Evolutionary conservation across 2,797 vertebrate species (phyloP), one percentile per base, ranked within the genome.

Genomic region (Neosilurus mollespiculum): DNA sequence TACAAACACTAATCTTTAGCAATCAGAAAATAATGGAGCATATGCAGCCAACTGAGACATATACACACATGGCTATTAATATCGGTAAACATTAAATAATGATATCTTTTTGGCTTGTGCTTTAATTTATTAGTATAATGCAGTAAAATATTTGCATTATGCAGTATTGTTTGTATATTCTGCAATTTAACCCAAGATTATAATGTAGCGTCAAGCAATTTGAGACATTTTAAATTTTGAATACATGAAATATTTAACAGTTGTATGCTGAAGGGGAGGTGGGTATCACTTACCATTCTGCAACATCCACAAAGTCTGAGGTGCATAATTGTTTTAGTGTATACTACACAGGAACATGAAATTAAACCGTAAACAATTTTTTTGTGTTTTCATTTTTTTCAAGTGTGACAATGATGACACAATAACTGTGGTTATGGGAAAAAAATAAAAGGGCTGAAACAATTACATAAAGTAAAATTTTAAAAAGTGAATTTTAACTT

Each of bases 141-240:
- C 71, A 73, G 51, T 73, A 73, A 26, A 54, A 51, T 2, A 51
- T 71, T 71, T 71, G 20, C 43, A 71, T 51, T 71, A 71, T 51
- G 49, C 14, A 51, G 5, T 70, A 49, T 53, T 71, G 43, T 22
- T 18, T 70, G 37, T 51, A 71, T 9, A 71, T 34, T 43, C 11
- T 43, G 10, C 11, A 49, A 22, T 9, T 66, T 22, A 49, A 49
- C 9, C 67, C 67, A 69, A 22, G 66, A 30, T 3, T 43, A 43
- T 10, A 34, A 66, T 66, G 65, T 37, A 18, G 7, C 15, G 9
- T 18, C 15, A 66, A 34, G 8, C 15, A 66, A 34, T 34, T 18
- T 34, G 64, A 65, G 12, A 65, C 24, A 37, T 18, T 16, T 37
- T 10, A 34, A 67, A 67, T 34, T 8, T 20, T 34, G 34, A 67